Conservation (phyloP, 2,113 vertebrate genomes). For the Gulo gulo region DNA sequence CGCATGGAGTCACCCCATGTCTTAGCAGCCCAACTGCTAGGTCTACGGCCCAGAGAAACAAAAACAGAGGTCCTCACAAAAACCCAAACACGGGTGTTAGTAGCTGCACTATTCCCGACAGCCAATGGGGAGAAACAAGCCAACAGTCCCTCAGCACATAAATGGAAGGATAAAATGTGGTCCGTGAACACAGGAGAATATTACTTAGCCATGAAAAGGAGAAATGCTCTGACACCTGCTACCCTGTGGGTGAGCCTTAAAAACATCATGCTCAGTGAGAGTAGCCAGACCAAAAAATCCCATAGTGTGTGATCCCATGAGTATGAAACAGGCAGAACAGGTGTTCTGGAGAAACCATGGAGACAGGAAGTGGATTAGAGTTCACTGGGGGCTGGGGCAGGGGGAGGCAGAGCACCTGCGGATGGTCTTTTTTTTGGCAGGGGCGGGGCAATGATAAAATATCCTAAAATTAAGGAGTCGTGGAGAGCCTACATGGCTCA, state of each 20-base stretch:
- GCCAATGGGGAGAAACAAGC: not conserved
- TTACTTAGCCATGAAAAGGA: not conserved
- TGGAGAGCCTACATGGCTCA: not conserved
- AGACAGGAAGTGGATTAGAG: not conserved
- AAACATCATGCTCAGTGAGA: not conserved
- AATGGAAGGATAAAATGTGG: not conserved
- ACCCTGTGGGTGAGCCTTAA: not conserved
- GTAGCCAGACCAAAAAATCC: not conserved
- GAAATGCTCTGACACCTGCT: not conserved
- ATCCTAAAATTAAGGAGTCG: not conserved
- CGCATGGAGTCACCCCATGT: not conserved
- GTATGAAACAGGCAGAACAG: not conserved
- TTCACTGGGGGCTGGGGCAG: not conserved
- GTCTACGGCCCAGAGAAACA: fast-evolving
- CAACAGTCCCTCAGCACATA: not conserved
- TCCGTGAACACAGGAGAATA: not conserved
- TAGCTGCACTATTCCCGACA: not conserved
- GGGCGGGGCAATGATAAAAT: not conserved
- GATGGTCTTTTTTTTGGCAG: no score
- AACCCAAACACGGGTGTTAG: no score
- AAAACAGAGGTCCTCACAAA: not conserved
- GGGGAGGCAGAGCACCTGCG: not conserved
- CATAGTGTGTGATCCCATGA: not conserved
- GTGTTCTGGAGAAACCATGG: not conserved
- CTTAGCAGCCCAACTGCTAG: not conserved